Percentiles rank a stretch among this genome's conserved stretches.
These are phyloP conservation scores for Acanthopleura granulata DNA, from an alignment of 2,888 invertebrate species.

Conservation along the genomic window DNA sequence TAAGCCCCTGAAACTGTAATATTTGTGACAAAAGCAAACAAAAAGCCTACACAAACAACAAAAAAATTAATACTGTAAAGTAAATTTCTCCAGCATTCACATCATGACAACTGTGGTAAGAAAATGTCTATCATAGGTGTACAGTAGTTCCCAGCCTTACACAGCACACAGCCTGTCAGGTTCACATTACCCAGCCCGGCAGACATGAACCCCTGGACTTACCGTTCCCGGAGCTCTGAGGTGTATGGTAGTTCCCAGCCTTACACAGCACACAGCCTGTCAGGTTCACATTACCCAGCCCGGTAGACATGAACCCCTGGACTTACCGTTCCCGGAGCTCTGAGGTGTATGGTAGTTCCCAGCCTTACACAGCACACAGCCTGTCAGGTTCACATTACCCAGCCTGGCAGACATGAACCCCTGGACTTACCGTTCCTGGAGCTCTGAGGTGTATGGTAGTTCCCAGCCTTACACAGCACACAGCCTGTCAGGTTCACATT, in stretches of 20 bases:
- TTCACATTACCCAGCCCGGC: slow-evolving; percentile 59
- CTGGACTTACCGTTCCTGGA: slow-evolving; percentile 54
- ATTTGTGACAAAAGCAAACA: no score
- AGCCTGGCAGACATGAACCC: slow-evolving; percentile 51
- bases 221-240: slow-evolving; percentile 61
- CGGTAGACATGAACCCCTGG: slow-evolving; percentile 44
- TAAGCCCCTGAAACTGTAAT: no score
- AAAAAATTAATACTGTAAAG: no score
- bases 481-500: slow-evolving; percentile 60
- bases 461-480: slow-evolving; percentile 56
- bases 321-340: slow-evolving; percentile 59
- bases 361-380: slow-evolving; percentile 59
- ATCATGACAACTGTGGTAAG: no score
- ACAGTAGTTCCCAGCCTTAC: slow-evolving; percentile 60
- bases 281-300: slow-evolving; percentile 54
- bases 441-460: slow-evolving; percentile 59
- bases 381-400: slow-evolving; percentile 56
- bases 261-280: slow-evolving; percentile 60
- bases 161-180: slow-evolving; percentile 57
- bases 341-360: slow-evolving; percentile 61
- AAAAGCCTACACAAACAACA: no score
- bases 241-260: slow-evolving; percentile 61
- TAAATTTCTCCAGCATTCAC: no score
- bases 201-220: slow-evolving; percentile 41
- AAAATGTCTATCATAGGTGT: slow-evolving; percentile 49